Evolutionary conservation across 1,140 invertebrate genomes (phyloP), one percentile per base, ranked within the genome.

Genomic region (Pseudomyrmex concolor): DNA sequence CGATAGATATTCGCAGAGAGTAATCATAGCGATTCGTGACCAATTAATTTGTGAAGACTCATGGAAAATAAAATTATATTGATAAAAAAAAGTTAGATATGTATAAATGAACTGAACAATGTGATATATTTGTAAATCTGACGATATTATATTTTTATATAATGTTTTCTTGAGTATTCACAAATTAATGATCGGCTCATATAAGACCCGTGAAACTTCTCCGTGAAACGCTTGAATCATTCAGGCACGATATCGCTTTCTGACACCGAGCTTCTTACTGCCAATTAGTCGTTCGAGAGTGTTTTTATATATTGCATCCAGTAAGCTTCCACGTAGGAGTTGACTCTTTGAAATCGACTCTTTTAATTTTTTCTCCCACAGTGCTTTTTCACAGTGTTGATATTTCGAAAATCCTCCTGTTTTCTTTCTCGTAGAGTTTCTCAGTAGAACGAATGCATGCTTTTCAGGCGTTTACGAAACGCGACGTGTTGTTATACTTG

Each of bases 361-460:
- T 76, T 54, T 22, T 76, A 15, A 64, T 22, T 34, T 17, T 64
- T 34, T 34, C 59, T 51, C 64, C 59, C 45, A 51, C 34, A 34
- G 34, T 34, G 8, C 22, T 13, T 8, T 22, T 63, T 64, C 15
- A 76, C 63, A 64, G 5, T 50, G n/a, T 22, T 74, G 19, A 12
- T 34, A 62, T 15, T 62, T 62, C 9, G 25, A 22, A 62, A 50
- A 34, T 34, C 34, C 5, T 34, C 22, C 55, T 45, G 25, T 15
- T 8, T 43, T 43, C 25, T 15, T 57, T 60, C 60, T 22, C 34
- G 34, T 34, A 34, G 19, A 45, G 43, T 5, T 25, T 64, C n/a
- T 64, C 59, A 22, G 63, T 64, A 60, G 54, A 48, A 43, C 17
- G 45, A 50, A 74, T 74, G 45, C 19, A 54, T 66, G n/a, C 10